phyloP scores from a whole-genome alignment of 2,888 invertebrate species.

The Trachelus tabidus region DNA sequence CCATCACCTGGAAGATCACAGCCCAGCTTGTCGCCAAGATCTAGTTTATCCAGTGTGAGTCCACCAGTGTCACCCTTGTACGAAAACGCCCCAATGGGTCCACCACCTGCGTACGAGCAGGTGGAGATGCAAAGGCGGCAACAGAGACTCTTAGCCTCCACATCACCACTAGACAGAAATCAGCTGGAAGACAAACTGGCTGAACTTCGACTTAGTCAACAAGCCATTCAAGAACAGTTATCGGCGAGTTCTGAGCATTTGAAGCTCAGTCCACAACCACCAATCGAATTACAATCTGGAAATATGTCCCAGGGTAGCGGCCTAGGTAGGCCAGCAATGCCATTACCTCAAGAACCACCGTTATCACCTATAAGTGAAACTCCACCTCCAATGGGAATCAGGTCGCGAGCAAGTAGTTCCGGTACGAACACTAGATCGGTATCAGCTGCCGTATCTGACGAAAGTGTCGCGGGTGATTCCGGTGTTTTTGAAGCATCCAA shows the following conservation, averaged over 20 bases:
- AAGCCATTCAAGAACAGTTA: conserved; percentile 53
- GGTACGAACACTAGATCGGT: conserved; percentile 90
- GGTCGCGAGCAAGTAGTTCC: conserved; percentile 64
- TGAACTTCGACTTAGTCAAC: conserved; percentile 70
- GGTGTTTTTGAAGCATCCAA: conserved; percentile 93
- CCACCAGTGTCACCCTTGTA: conserved; percentile 84
- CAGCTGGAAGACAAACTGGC: conserved; percentile 66
- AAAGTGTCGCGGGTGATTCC: conserved; percentile 95
- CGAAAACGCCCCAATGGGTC: conserved; percentile 69
- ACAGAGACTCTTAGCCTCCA: conserved; percentile 34
- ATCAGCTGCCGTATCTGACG: conserved; percentile 96
- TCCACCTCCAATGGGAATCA: conserved; percentile 72
- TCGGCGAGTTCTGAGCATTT: conserved; percentile 37
- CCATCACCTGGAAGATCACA: conserved; percentile 82
- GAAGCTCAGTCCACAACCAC: conserved; percentile 55
- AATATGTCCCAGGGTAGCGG: conserved; percentile 73
- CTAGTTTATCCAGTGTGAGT: conserved; percentile 87
- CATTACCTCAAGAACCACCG: conserved; percentile 67
- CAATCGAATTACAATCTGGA: conserved; percentile 62
- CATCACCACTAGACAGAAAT: conserved; percentile 51
- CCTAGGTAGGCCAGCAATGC: conserved; percentile 68
- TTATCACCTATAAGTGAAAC: conserved; percentile 89
- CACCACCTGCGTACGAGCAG: conserved; percentile 74
- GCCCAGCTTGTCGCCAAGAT: conserved; percentile 86
- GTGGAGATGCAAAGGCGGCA: conserved; percentile 74